Conservation (phyloP, 2,113 vertebrate genomes). For the Melanerpes aurifrons region DNA sequence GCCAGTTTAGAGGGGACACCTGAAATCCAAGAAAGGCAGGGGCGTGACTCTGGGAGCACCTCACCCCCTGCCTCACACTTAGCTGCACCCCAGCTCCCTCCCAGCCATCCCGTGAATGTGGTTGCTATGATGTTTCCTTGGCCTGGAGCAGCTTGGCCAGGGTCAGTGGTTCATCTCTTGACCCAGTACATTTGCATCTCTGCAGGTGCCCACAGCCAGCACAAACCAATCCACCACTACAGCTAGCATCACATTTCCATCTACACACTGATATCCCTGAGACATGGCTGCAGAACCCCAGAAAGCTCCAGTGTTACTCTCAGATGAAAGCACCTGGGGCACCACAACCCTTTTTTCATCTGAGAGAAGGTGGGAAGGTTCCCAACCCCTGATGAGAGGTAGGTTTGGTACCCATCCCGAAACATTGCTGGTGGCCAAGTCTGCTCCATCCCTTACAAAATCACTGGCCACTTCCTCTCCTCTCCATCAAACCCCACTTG, state of each 20-base stretch:
- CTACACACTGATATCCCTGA: accelerated
- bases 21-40: not conserved
- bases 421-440: not conserved
- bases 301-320: accelerated
- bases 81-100: not conserved
- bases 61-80: not conserved
- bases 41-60: not conserved
- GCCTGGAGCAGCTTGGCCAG: accelerated
- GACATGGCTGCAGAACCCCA: not conserved
- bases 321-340: not conserved
- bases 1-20: not conserved
- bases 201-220: accelerated
- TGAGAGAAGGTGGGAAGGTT: not conserved
- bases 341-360: not conserved
- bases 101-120: accelerated
- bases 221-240: not conserved
- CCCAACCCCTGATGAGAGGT: accelerated
- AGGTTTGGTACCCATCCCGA: not conserved
- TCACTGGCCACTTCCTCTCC: not conserved
- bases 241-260: not conserved
- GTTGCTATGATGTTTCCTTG: accelerated
- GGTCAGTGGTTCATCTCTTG: not conserved
- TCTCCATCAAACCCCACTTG: not conserved
- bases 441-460: constrained; percentile 2
- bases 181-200: accelerated